phyloP scores from a whole-genome alignment of 2,113 vertebrate species.

The Prunella himalayana region DNA sequence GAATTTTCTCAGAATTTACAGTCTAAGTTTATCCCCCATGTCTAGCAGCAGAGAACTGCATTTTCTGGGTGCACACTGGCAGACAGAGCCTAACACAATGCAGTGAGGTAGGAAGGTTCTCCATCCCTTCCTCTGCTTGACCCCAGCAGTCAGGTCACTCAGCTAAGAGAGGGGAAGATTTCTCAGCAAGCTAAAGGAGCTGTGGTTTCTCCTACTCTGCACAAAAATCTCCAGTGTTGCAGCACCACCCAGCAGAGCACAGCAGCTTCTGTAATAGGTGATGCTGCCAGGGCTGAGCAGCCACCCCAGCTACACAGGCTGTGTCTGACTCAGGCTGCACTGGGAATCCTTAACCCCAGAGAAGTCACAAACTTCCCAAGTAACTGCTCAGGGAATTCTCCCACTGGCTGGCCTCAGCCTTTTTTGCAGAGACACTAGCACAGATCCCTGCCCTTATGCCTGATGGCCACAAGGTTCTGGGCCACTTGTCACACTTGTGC shows the following conservation, averaged over 20 bases:
- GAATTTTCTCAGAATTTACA: slow-evolving; percentile 13
- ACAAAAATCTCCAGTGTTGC: neutral
- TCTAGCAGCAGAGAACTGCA: neutral
- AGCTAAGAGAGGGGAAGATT: neutral
- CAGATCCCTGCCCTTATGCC: neutral
- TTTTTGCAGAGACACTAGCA: rapidly evolving
- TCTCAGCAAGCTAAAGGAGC: neutral
- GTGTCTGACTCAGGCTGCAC: neutral
- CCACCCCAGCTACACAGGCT: neutral
- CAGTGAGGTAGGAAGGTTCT: neutral
- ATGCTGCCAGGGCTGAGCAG: rapidly evolving
- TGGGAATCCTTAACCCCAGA: rapidly evolving
- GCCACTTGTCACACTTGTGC: neutral
- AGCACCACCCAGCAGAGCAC: neutral
- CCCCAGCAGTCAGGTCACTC: neutral
- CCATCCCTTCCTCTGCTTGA: neutral
- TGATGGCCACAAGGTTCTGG: neutral
- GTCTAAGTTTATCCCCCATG: neutral
- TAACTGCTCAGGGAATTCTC: neutral
- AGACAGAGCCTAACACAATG: neutral
- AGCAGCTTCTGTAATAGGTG: neutral
- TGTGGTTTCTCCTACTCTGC: neutral
- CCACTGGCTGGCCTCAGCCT: neutral
- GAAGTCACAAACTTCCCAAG: neutral
- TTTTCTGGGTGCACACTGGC: neutral